A percentile compares a stretch with the other conserved stretches of the same genome.
phyloP scores from a whole-genome alignment of 2,113 vertebrate species.

The Noctilio leporinus region DNA sequence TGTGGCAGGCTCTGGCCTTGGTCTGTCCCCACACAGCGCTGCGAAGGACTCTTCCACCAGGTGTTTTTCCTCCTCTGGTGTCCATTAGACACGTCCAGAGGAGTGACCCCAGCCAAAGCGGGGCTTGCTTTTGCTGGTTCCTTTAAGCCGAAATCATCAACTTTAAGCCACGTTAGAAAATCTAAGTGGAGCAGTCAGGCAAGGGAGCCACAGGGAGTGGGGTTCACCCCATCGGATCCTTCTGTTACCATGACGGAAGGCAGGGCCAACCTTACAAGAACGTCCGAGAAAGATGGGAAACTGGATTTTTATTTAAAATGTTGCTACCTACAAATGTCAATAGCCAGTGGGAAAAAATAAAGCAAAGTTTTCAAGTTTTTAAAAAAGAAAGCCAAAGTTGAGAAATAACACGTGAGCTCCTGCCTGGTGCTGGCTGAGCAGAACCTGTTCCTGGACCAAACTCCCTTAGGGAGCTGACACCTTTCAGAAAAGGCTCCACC shows the following conservation, averaged over 20 bases:
- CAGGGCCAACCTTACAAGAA: background rate
- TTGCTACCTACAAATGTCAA: background rate
- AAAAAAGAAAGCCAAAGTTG: background rate
- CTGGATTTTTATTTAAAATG: background rate
- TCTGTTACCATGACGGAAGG: background rate
- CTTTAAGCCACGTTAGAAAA: background rate
- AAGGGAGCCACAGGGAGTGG: background rate
- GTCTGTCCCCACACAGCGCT: too few species aligned
- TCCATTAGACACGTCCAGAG: too few species aligned
- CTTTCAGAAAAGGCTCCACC: background rate
- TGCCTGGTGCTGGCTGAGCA: rapidly evolving
- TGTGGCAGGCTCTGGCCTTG: background rate
- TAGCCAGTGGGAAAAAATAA: background rate
- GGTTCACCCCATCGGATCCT: background rate
- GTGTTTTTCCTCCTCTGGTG: background rate
- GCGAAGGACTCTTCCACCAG: background rate
- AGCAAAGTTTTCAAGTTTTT: background rate
- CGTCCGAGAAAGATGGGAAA: background rate
- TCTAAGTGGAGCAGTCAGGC: background rate
- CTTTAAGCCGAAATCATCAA: background rate
- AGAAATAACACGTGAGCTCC: background rate
- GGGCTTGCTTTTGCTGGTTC: background rate
- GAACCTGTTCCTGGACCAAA: too few species aligned
- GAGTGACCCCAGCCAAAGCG: rapidly evolving
- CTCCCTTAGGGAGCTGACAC: too few species aligned